Evolutionary conservation across 2,888 invertebrate species (phyloP).

Genomic region (Drosophila antonietae): DNA sequence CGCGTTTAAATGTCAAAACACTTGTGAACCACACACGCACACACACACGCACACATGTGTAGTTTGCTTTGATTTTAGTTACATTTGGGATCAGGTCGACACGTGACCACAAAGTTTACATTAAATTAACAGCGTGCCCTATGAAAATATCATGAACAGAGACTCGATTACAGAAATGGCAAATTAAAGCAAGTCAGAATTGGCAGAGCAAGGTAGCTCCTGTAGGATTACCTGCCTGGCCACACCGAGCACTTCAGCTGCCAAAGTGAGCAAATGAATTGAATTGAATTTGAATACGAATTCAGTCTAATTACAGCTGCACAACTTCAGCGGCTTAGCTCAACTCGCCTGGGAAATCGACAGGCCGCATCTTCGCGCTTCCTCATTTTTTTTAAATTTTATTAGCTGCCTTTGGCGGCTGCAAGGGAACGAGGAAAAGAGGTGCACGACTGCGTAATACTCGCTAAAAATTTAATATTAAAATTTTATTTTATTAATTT

Average conservation of each 20-base stretch:
- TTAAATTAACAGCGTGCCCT: slow-evolving; percentile 63
- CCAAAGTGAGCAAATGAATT: slow-evolving; percentile 51
- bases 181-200: slow-evolving; percentile 21
- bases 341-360: slow-evolving; percentile 79
- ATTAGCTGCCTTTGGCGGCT: slow-evolving; percentile 28
- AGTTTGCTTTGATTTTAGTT: slow-evolving; percentile 71
- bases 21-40: slow-evolving; percentile 52
- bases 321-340: slow-evolving; percentile 60
- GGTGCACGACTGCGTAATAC: not conserved
- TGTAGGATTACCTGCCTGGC: slow-evolving; percentile 26
- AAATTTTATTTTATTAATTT: too few relatives aligned
- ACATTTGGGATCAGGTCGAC: slow-evolving; percentile 41
- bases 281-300: slow-evolving; percentile 58
- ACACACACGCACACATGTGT: slow-evolving; percentile 16
- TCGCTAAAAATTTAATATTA: not conserved
- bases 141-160: slow-evolving; percentile 33
- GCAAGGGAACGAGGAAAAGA: not conserved
- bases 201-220: not conserved
- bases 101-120: slow-evolving; percentile 78
- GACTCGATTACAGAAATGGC: slow-evolving; percentile 29
- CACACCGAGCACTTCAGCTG: not conserved
- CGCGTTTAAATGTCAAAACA: slow-evolving; percentile 78
- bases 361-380: slow-evolving; percentile 53
- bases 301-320: slow-evolving; percentile 62
- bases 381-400: slow-evolving; percentile 9